A percentile compares a stretch with the other conserved stretches of the same genome.
These are phyloP conservation scores for Nemapogon koenigi DNA, from an alignment of 2,888 invertebrate genomes.

Conservation along the genomic window DNA sequence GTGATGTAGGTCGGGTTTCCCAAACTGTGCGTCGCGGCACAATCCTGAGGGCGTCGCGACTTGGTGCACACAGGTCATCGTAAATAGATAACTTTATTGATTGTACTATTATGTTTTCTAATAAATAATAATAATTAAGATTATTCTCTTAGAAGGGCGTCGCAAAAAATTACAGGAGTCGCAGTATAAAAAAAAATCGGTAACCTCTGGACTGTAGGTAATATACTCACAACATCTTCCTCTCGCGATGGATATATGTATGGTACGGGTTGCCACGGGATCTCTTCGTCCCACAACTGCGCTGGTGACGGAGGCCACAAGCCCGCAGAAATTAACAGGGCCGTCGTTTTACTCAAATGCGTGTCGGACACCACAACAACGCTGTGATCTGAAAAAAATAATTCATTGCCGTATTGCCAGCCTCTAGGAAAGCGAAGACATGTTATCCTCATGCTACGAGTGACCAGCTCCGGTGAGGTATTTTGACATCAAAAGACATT, in stretches of 20 bases:
- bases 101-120: background rate
- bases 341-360: conserved; percentile 78
- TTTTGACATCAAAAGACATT: too few species aligned
- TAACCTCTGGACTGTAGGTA: too few species aligned
- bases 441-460: too few species aligned
- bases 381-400: conserved; percentile 28
- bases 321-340: conserved; percentile 72
- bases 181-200: too few species aligned
- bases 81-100: background rate
- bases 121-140: background rate
- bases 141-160: background rate
- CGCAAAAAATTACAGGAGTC: too few species aligned
- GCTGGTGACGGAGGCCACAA: conserved; percentile 68
- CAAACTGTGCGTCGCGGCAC: background rate
- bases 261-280: conserved; percentile 70
- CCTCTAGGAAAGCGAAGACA: too few species aligned
- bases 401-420: too few species aligned
- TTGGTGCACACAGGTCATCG: too few species aligned
- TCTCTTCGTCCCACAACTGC: conserved; percentile 53
- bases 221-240: conserved; percentile 37
- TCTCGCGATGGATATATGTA: conserved; percentile 43
- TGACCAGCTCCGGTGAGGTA: too few species aligned
- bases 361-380: conserved; percentile 71
- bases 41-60: too few species aligned
- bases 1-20: too few species aligned